Percentiles rank a stretch among this genome's conserved stretches.
These are phyloP conservation scores for Sebastes kiyomatsui DNA, from an alignment of 2,797 vertebrate species.

Conservation along the genomic window DNA sequence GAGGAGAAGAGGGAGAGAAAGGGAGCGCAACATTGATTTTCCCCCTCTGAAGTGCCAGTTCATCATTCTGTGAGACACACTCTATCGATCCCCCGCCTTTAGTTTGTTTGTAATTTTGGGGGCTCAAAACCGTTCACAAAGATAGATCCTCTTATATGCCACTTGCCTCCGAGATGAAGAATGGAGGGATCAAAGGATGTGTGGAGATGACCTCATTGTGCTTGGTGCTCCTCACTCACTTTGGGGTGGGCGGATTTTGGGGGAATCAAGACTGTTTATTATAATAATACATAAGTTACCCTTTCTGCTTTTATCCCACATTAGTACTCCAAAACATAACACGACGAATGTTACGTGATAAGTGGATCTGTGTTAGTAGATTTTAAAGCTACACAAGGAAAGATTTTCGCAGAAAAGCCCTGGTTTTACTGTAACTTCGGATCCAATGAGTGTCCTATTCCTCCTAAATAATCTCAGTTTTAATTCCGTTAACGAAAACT, in stretches of 20 bases:
- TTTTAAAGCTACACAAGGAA: not conserved
- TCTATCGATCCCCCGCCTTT: slow-evolving; percentile 80
- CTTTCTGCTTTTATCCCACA: not conserved
- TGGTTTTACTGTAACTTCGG: not conserved
- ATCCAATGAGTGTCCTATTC: not conserved
- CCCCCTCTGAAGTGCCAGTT: slow-evolving; percentile 82
- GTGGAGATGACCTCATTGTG: slow-evolving; percentile 71
- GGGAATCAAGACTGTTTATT: not conserved
- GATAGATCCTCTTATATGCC: slow-evolving; percentile 75
- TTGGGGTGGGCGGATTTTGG: not conserved
- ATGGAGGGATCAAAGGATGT: slow-evolving; percentile 71
- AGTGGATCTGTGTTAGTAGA: not conserved
- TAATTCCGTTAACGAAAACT: not conserved
- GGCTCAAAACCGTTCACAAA: slow-evolving; percentile 78
- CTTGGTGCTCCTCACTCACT: slow-evolving; percentile 30
- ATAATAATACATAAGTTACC: not conserved
- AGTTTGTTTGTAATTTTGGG: slow-evolving; percentile 87
- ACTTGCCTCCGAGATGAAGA: slow-evolving; percentile 63
- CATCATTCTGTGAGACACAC: slow-evolving; percentile 84
- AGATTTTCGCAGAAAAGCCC: not conserved
- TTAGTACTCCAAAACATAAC: not conserved
- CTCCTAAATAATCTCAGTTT: not conserved
- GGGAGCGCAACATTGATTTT: slow-evolving; percentile 81
- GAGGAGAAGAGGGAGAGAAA: slow-evolving; percentile 40
- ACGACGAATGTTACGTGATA: not conserved